Evolutionary conservation across 2,888 invertebrate species (phyloP).

Genomic region (Drosophila nr. medialis): DNA sequence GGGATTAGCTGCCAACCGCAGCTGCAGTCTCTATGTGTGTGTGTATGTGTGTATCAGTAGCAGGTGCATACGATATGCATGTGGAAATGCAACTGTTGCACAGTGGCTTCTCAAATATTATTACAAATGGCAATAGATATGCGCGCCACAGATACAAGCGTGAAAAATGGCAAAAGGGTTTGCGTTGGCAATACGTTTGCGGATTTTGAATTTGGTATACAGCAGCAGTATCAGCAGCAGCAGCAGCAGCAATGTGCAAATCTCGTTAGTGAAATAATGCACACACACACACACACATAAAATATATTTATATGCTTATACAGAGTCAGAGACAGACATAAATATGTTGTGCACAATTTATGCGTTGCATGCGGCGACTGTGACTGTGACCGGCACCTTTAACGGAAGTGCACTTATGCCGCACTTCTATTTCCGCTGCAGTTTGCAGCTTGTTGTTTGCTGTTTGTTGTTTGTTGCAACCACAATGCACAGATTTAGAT

Average conservation of each 20-base stretch:
- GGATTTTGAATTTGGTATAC: conserved; percentile 38
- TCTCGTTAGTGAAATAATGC: conserved; percentile 63
- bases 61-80: conserved; percentile 47
- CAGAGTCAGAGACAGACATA: conserved; percentile 26
- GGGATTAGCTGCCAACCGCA: conserved; percentile 44
- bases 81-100: conserved; percentile 54
- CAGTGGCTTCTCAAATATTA: conserved; percentile 57
- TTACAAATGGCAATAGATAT: conserved; percentile 64
- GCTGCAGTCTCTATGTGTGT: conserved; percentile 13
- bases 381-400: conserved; percentile 20
- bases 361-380: conserved; percentile 44
- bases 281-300: background rate
- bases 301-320: background rate
- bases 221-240: conserved; percentile 25
- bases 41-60: background rate
- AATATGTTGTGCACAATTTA: conserved; percentile 48
- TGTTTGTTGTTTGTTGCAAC: conserved; percentile 13
- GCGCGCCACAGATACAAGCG: conserved; percentile 40
- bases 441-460: conserved; percentile 33
- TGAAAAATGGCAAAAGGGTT: conserved; percentile 69
- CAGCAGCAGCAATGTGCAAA: conserved; percentile 51
- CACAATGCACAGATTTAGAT: conserved; percentile 56
- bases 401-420: conserved; percentile 77
- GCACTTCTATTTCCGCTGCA: conserved; percentile 75
- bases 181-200: conserved; percentile 41